Base-by-base conservation (phyloP, 30 jellyfish, hydroid and myxozoan species). In the Rhopilema esculentum region DNA sequence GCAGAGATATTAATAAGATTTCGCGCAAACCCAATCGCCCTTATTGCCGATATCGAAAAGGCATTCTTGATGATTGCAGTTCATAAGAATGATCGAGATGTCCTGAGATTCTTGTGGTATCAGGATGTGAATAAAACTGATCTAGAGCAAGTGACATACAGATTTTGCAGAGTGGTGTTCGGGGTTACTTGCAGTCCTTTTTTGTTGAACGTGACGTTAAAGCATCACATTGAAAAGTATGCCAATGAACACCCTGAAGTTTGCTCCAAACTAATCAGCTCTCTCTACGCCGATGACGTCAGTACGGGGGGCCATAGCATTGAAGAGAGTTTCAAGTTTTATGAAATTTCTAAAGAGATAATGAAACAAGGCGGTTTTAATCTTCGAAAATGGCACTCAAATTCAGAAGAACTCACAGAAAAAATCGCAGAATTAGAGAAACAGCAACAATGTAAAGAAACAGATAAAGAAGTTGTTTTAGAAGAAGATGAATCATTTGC, bases 1-100 rank as follows among this genome's bases (percentile, higher is more conserved):
- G 84, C 84, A 4, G 84, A 73, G 27, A 30, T 73, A 21, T 16
- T 73, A 16, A 69, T 69, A 7, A 73, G 84, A 73, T 27, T 73
- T 28, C 21, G 84, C 16, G 16, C 28, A 9, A 28, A 24, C 27
- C 84, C 84, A 6, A 30, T 49, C 22, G 84, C 84, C 30, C 16
- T 77, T 17, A 74, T 17, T 27, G 85, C 85, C 4, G 73, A 63
- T n/a, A 63, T 63, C 25, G n/a, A 63, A 63, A 63, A 63, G 73
- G 73, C 73, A 6, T 63, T 63, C 20, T 30, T 63, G 30, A 63
- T 63, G 9, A 63, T 63, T 63, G 21, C 73, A 20, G 73, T 63
- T 63, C 9, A 63, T 17, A 27, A 27, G 8, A n/a, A n/a, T n/a
- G n/a, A n/a, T n/a, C n/a, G 30, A 51, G 67, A 51, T 51, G 67